These are phyloP conservation scores for Pempheris klunzingeri DNA, from an alignment of 2,797 vertebrate species.

Conservation along the genomic window DNA sequence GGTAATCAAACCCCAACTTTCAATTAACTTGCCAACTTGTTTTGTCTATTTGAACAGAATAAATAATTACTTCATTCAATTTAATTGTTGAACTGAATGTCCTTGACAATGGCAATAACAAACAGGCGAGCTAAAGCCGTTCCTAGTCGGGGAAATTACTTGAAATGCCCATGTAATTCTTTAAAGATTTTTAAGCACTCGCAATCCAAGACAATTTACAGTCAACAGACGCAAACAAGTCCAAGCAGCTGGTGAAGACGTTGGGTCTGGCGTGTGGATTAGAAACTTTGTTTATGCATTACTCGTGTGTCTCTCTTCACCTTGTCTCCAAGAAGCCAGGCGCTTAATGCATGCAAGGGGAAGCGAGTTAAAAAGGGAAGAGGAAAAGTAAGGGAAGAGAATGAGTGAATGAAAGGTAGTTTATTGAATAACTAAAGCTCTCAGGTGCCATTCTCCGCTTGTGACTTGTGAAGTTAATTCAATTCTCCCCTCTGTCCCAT, in stretches of 20 bases:
- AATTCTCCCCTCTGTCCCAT: constrained; percentile 74
- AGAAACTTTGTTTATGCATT: constrained; percentile 46
- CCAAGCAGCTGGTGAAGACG: constrained; percentile 41
- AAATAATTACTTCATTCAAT: constrained; percentile 57
- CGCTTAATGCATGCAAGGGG: constrained; percentile 50
- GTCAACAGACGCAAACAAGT: constrained; percentile 45
- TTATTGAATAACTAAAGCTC: constrained; percentile 83
- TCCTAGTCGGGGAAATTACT: constrained; percentile 45
- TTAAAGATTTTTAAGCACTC: constrained; percentile 57
- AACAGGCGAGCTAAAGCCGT: constrained; percentile 39
- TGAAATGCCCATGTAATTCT: constrained; percentile 63
- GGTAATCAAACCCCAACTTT: constrained; percentile 27
- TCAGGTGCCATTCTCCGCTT: constrained; percentile 77
- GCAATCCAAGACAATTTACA: constrained; percentile 39
- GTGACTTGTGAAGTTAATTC: constrained; percentile 79
- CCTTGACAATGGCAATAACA: constrained; percentile 45
- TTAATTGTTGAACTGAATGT: constrained; percentile 52
- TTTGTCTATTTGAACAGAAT: constrained; percentile 42
- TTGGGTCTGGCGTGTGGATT: constrained; percentile 25
- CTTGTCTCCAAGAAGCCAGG: constrained; percentile 60
- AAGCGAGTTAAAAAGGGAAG: constrained; percentile 52
- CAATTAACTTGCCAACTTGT: constrained; percentile 46
- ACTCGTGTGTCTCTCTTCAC: constrained; percentile 38
- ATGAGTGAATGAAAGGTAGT: constrained; percentile 75
- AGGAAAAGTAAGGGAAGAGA: constrained; percentile 52